phyloP scores from a whole-genome alignment of 1,140 invertebrate species.

The Luehdorfia chinensis region DNA sequence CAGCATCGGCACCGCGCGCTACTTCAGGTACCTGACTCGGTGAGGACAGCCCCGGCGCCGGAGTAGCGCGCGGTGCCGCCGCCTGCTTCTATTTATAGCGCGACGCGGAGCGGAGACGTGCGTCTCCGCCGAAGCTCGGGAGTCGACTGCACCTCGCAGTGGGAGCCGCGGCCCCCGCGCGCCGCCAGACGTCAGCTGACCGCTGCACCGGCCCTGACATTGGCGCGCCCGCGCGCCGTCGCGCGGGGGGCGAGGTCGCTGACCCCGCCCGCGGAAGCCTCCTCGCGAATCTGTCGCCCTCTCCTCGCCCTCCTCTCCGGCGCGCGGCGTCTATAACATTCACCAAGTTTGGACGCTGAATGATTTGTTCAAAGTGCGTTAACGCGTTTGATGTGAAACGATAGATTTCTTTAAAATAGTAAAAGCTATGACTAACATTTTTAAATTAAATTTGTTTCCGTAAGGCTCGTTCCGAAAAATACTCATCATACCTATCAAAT shows the following conservation, averaged over 20 bases:
- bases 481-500: too few species aligned
- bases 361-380: slow-evolving; percentile 16
- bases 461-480: too few species aligned
- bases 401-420: background rate
- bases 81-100: slow-evolving; percentile 52
- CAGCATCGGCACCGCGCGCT: slow-evolving; percentile 88
- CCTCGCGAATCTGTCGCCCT: slow-evolving; percentile 54
- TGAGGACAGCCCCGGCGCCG: slow-evolving; percentile 76
- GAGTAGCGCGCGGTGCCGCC: slow-evolving; percentile 66
- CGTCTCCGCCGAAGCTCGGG: slow-evolving; percentile 40
- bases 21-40: slow-evolving; percentile 98
- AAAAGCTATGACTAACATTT: too few species aligned
- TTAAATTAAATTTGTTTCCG: too few species aligned
- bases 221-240: slow-evolving; percentile 59
- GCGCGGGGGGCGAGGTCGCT: slow-evolving; percentile 53
- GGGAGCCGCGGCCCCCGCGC: slow-evolving; percentile 58
- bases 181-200: slow-evolving; percentile 73
- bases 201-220: slow-evolving; percentile 75
- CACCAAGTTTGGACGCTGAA: slow-evolving; percentile 41
- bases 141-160: slow-evolving; percentile 57
- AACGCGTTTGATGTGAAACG: background rate
- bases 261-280: slow-evolving; percentile 71
- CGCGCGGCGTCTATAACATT: slow-evolving; percentile 34
- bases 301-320: slow-evolving; percentile 28
- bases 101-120: slow-evolving; percentile 37